phyloP scores from a whole-genome alignment of 2,797 vertebrate species.

The Microctenopoma steveboyesi region DNA sequence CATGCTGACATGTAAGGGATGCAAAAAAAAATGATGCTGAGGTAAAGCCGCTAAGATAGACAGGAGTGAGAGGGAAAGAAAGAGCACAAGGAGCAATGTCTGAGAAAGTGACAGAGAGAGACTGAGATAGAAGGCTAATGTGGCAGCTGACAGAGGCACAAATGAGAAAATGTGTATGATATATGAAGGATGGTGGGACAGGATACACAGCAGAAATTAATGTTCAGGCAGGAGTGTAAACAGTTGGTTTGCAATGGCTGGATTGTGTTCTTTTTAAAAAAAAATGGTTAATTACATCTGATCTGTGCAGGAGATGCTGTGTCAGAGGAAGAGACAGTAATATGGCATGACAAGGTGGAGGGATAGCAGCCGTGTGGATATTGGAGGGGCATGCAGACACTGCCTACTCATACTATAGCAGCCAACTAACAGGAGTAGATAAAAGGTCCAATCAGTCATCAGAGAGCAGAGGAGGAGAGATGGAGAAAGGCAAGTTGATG shows the following conservation, averaged over 20 bases:
- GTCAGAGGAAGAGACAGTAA: slow-evolving; percentile 72
- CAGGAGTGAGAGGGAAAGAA: slow-evolving; percentile 9
- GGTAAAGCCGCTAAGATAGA: slow-evolving; percentile 44
- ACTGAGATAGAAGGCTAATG: slow-evolving; percentile 24
- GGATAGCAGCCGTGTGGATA: slow-evolving; percentile 59
- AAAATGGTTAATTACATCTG: slow-evolving; percentile 83
- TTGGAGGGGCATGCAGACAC: slow-evolving; percentile 50
- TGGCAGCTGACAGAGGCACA: slow-evolving; percentile 27
- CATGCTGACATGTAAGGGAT: slow-evolving; percentile 48
- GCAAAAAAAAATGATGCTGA: slow-evolving; percentile 61
- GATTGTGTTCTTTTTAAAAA: slow-evolving; percentile 61
- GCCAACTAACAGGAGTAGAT: slow-evolving; percentile 66
- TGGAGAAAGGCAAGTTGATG: slow-evolving; percentile 21
- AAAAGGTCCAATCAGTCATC: slow-evolving; percentile 72
- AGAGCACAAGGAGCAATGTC: slow-evolving; percentile 11
- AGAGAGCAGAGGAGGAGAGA: slow-evolving; percentile 32
- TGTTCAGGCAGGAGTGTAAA: slow-evolving; percentile 50
- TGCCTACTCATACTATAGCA: slow-evolving; percentile 48
- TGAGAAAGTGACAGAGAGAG: slow-evolving; percentile 29
- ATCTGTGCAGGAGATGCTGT: slow-evolving; percentile 72
- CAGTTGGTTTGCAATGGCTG: slow-evolving; percentile 58
- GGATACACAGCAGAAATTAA: slow-evolving; percentile 20
- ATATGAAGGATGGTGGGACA: slow-evolving; percentile 9
- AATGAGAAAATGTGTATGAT: slow-evolving; percentile 13
- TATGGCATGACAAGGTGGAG: slow-evolving; percentile 75